These are phyloP conservation scores for Heliconius hermathena DNA, from an alignment of 1,140 invertebrate genomes.

Conservation along the genomic window DNA sequence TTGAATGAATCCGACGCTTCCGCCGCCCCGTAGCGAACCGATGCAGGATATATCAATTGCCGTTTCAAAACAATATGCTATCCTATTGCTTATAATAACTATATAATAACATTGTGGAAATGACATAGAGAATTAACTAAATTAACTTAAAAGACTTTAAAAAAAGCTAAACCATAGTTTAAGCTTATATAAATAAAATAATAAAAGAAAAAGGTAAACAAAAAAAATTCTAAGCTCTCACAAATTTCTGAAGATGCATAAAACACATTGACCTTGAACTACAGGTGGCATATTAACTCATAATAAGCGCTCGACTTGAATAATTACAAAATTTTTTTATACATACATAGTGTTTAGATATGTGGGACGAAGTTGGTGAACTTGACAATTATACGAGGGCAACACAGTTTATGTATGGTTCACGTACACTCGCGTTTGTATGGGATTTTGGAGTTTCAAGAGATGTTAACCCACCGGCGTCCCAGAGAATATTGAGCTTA, in stretches of 20 bases:
- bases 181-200: too few species aligned
- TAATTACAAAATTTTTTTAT: slow-evolving; percentile 21
- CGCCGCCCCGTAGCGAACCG: slow-evolving; percentile 58
- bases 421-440: slow-evolving; percentile 63
- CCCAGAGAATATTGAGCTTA: slow-evolving; percentile 63
- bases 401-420: slow-evolving; percentile 48
- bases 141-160: too few species aligned
- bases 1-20: slow-evolving; percentile 76
- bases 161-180: background rate
- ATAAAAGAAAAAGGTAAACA: background rate
- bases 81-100: slow-evolving; percentile 28
- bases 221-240: background rate
- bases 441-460: slow-evolving; percentile 40
- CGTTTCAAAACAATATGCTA: slow-evolving; percentile 63
- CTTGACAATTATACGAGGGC: background rate
- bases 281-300: slow-evolving; percentile 27
- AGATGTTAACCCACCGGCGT: slow-evolving; percentile 52
- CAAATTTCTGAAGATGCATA: slow-evolving; percentile 7
- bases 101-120: background rate
- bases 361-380: background rate
- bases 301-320: slow-evolving; percentile 26
- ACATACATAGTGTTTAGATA: slow-evolving; percentile 21
- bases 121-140: background rate
- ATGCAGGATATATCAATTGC: slow-evolving; percentile 75
- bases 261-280: slow-evolving; percentile 36